Conservation (phyloP, 1,140 invertebrate species). For the Cydia strobilella region DNA sequence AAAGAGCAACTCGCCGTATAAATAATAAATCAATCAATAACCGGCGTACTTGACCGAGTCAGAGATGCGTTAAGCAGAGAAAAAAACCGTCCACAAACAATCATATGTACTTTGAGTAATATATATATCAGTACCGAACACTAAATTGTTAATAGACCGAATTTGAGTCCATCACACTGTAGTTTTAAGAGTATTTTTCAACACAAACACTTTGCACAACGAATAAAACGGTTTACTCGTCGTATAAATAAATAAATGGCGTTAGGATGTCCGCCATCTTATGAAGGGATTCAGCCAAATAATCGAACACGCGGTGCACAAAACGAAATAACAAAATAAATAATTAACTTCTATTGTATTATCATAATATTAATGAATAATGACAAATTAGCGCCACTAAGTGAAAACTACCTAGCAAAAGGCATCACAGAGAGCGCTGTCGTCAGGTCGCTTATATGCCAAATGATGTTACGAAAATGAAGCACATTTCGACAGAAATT, state of each 20-base stretch:
- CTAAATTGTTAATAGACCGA: not conserved
- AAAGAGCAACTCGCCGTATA: slow-evolving; percentile 1
- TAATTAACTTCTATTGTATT: slow-evolving; percentile 35
- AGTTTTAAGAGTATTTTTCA: not conserved
- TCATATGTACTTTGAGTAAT: not conserved
- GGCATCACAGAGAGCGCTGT: slow-evolving; percentile 68
- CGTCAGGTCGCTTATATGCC: slow-evolving; percentile 44
- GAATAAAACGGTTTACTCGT: not conserved
- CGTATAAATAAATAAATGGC: slow-evolving; percentile 34
- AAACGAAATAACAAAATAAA: slow-evolving; percentile 15
- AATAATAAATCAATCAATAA: slow-evolving; percentile 28
- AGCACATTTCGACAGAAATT: slow-evolving; percentile 20
- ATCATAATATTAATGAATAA: slow-evolving; percentile 42
- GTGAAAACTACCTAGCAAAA: slow-evolving; percentile 47
- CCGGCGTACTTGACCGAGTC: not conserved
- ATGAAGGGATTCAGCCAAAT: slow-evolving; percentile 33
- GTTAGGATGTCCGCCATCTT: slow-evolving; percentile 42
- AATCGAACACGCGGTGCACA: slow-evolving; percentile 12
- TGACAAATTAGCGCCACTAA: slow-evolving; percentile 61
- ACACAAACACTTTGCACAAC: slow-evolving; percentile 2
- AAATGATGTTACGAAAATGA: slow-evolving; percentile 33
- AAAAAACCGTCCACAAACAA: not conserved
- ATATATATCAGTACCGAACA: not conserved
- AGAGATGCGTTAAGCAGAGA: not conserved
- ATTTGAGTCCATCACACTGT: not conserved